Evolutionary conservation across 2,888 invertebrate species (phyloP), one percentile per base, ranked within the genome.

Genomic region (Myopa tessellatipennis): DNA sequence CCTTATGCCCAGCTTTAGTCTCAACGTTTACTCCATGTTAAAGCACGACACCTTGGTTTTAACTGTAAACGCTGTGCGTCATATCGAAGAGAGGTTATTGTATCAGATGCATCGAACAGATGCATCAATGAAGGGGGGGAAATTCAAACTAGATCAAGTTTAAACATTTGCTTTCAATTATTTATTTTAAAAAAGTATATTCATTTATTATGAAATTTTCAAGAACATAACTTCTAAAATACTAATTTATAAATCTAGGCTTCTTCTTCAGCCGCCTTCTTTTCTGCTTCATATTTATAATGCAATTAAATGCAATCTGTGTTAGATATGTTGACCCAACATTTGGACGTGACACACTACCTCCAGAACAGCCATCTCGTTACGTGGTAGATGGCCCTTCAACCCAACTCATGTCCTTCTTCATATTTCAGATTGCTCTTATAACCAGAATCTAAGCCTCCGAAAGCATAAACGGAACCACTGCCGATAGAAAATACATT

Each of bases 301-400:
- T 98, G 96, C 73, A 98, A 92, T 76, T 97, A 96, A 87, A 93
- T 94, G 88, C 96, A 97, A 90, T 99, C 98, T 83, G 96, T 93
- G 85, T 96, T 95, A 78, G 97, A 96, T 88, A 98, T 95, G 87
- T 95, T 95, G 67, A 95, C 93, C 98, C 98, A 98, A 67, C 98
- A 98, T 79, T 93, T 93, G 80, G 93, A 92, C 85, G 94, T 97
- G 92, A 99, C 75, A 99, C 93, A 83, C 97, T 95, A 83, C 99
- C 99, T 85, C 99, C 99, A 76, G 98, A 98, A 90, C 96, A 97
- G 3, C 97, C 96, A 91, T 99, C 99, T 86, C 99, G 99, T 99
- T 72, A 99, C 99, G 90, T 99, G 98, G 90, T 98, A 99, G 89
- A 99, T 99, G 0, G 99, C 94, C 61, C 98, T 92, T 71, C 97